These are phyloP conservation scores for Pelusios castaneus DNA, from an alignment of 2,113 vertebrate genomes.

Conservation along the genomic window DNA sequence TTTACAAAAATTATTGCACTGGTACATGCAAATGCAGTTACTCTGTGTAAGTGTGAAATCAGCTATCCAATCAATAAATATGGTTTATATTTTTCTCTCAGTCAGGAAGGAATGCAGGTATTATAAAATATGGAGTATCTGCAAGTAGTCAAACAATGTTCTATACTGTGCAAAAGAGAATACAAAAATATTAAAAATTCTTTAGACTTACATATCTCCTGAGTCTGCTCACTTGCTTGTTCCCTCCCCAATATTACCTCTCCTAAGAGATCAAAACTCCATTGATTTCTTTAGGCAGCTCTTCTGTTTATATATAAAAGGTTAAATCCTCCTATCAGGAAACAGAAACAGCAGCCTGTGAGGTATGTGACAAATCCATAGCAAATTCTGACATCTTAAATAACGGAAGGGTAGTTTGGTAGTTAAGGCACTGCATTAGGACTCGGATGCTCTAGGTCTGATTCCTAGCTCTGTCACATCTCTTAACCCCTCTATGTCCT, in stretches of 20 bases:
- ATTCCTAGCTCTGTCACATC: background rate
- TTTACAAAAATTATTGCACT: background rate
- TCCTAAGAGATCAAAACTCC: background rate
- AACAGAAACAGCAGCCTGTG: background rate
- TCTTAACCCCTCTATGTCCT: too few species aligned
- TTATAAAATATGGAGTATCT: background rate
- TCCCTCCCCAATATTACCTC: background rate
- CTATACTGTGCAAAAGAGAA: background rate
- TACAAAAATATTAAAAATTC: background rate
- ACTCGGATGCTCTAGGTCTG: background rate
- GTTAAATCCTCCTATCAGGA: background rate
- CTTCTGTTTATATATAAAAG: background rate
- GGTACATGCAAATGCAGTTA: background rate
- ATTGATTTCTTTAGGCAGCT: background rate
- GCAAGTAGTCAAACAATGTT: background rate
- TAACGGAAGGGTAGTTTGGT: background rate
- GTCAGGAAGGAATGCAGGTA: background rate
- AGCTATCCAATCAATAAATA: background rate
- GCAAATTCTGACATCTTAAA: background rate
- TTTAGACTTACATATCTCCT: background rate
- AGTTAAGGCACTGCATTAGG: background rate
- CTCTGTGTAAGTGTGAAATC: accelerated
- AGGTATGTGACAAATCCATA: background rate
- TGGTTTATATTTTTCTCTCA: background rate
- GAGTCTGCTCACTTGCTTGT: background rate